Base-by-base conservation (phyloP, 2,888 invertebrate species). In the Lasioglossum marginatum region DNA sequence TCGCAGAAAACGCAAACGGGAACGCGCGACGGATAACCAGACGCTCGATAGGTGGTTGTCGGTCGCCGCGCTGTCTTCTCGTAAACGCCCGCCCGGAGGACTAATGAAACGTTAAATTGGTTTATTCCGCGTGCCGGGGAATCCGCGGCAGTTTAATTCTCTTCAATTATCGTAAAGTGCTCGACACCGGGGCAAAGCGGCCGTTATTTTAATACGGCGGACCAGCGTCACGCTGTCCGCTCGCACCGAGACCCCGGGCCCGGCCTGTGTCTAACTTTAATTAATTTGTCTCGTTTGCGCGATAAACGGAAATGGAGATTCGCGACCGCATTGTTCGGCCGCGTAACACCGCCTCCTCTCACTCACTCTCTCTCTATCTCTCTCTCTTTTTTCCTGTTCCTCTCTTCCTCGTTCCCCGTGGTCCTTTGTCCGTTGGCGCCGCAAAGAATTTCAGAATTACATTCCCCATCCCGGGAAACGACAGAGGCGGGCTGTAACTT, bases 61-160 rank as follows among this genome's bases (percentile, higher is more conserved):
- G 37, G 63, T 5, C 34, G 34, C 40, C 40, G 40, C 34, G 63
- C 27, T 34, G 79, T 77, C 83, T 81, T 71, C 80, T 60, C 81
- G 57, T 71, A 48, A 77, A 72, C 72, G 77, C 73, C 48, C 68
- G 63, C 68, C 63, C 88, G 75, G 89, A 84, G 86, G 80, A 89
- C 75, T 83, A 90, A 91, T 80, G 91, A 90, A 85, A 90, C 86
- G 79, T 88, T 86, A 85, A 91, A 89, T 85, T 83, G 80, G 82
- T 89, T 87, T 83, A 87, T 82, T 81, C 76, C 83, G 77, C 77
- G 75, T 63, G 77, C 60, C 70, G 71, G 63, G 27, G 82, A 80
- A 89, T 84, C 87, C 57, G 90, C 74, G 79, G 34, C 37, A 75
- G 83, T 87, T 87, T 83, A 87, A 87, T 87, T 83, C 83, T 83